Evolutionary conservation across 1,140 invertebrate genomes (phyloP), one percentile per base, ranked within the genome.

Genomic region (Pseudomyrmex flavicornis): DNA sequence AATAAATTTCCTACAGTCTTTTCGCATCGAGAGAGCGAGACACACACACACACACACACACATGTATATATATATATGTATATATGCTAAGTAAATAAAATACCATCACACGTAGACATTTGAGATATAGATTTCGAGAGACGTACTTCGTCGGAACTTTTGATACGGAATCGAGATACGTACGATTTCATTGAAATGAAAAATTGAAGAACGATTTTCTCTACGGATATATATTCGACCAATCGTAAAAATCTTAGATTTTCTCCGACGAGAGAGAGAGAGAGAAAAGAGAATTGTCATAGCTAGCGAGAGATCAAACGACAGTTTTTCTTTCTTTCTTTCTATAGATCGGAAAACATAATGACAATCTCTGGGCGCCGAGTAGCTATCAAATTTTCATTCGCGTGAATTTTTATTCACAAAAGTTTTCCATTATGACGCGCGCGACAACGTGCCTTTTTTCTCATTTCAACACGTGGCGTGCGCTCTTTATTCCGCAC

Each of bases 371-470:
- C 0, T 10, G 7, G 10, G 5, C 52, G 52, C 7, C 35, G 35
- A 35, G n/a, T 50, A 7, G 10, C 10, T 59, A 70, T 59, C 44
- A 48, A 58, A 70, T 46, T 70, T 70, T 79, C 8, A 70, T 50
- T 70, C 1, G 20, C 20, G 20, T 17, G 35, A 35, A 35, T 35
- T 35, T 35, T 35, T 35, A 7, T 35, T 35, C 35, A 10, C 48
- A 46, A 35, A 13, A 70, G 15, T 72, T 70, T 72, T 80, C 54
- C 44, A 70, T 80, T 80, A 70, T 48, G 12, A 61, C 3, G 20
- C 8, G 35, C 35, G 35, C 35, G 5, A 35, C 35, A 12, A 20
- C 1, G 4, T 77, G 17, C 13, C 15, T 79, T 79, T 70, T 1
- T 8, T 72, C 46, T 61, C 8, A 48, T 70, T 35, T 35, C 9